Conservation (phyloP, 2,888 invertebrate species). For the Mythimna ferrago region DNA sequence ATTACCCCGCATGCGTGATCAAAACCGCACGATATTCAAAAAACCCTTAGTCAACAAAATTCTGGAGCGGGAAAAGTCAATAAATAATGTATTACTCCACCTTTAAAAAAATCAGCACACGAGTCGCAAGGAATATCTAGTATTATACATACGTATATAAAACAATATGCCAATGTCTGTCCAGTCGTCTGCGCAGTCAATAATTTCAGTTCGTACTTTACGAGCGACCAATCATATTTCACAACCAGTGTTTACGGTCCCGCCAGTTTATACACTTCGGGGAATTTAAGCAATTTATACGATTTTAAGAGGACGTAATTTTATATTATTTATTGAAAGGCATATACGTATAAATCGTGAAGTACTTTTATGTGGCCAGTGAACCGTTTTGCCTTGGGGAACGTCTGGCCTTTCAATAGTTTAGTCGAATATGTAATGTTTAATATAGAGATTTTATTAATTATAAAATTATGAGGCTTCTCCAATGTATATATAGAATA, state of each 20-base stretch:
- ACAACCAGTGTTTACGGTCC: constrained; percentile 34
- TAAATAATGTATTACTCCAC: too few relatives aligned
- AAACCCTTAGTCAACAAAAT: too few relatives aligned
- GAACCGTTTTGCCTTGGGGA: constrained; percentile 2
- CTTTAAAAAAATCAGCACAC: too few relatives aligned
- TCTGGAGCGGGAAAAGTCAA: too few relatives aligned
- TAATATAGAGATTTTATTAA: neutral
- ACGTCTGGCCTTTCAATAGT: neutral
- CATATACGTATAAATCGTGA: constrained; percentile 15
- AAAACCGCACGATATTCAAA: too few relatives aligned
- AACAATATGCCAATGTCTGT: constrained; percentile 20
- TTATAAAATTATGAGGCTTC: neutral
- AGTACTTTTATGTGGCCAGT: constrained; percentile 9
- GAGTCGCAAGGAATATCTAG: neutral
- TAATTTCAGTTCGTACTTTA: constrained; percentile 38
- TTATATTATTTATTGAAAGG: constrained; percentile 37
- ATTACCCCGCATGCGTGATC: too few relatives aligned
- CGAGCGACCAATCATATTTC: constrained; percentile 49
- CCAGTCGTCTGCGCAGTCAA: constrained; percentile 12
- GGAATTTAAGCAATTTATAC: constrained; percentile 48
- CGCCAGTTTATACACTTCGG: constrained; percentile 28
- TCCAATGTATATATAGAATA: neutral
- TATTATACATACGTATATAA: neutral
- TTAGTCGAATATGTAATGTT: neutral
- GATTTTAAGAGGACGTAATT: constrained; percentile 49